Evolutionary conservation across 2,797 vertebrate genomes (phyloP).

Genomic region (Halcyon chelicuti): DNA sequence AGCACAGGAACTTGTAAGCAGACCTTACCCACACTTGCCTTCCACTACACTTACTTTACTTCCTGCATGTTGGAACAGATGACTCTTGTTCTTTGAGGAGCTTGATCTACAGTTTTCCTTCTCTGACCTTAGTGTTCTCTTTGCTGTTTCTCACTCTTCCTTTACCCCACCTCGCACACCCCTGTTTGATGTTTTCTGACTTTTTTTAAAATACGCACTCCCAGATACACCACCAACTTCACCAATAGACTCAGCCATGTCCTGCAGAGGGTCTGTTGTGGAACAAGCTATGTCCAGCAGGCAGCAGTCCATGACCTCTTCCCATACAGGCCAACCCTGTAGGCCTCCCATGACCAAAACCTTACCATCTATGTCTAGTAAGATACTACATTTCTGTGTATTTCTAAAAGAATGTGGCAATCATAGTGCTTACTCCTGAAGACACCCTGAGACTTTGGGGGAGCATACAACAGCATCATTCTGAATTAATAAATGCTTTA

Average conservation of each 20-base stretch:
- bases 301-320: neutral
- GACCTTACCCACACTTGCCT: neutral
- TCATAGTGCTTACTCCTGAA: neutral
- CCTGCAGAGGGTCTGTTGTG: neutral
- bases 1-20: neutral
- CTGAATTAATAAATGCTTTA: neutral
- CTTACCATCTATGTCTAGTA: neutral
- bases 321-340: neutral
- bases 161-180: neutral
- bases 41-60: fast-evolving
- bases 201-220: neutral
- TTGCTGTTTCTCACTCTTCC: neutral
- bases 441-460: neutral
- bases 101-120: neutral
- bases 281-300: neutral
- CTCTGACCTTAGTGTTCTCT: neutral
- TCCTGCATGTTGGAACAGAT: neutral
- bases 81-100: neutral
- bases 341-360: neutral
- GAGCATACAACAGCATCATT: neutral
- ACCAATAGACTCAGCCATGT: neutral
- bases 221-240: neutral
- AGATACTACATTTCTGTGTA: neutral
- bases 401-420: neutral
- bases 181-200: neutral